Conservation (phyloP, 2,888 invertebrate genomes). For the Thymelicus acteon region DNA sequence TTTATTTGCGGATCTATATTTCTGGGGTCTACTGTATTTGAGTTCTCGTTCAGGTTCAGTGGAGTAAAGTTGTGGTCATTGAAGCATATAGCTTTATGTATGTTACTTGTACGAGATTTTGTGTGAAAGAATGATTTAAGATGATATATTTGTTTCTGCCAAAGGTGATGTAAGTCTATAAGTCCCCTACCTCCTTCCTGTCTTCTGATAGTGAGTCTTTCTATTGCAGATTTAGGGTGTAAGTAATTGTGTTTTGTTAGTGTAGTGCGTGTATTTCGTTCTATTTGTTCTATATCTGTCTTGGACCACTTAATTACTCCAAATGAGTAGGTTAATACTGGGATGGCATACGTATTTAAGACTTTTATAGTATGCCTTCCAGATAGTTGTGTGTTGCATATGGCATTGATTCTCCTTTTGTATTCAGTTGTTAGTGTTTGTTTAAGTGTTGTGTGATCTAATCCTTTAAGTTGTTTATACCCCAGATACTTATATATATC, state of each 20-base stretch:
- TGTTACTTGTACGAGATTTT: constrained; percentile 15
- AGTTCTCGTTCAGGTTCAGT: constrained; percentile 8
- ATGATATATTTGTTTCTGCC: constrained; percentile 24
- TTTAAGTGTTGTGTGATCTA: constrained; percentile 37
- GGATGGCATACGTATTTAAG: constrained; percentile 34
- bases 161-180: constrained; percentile 14
- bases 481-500: constrained; percentile 43
- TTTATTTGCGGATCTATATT: background rate
- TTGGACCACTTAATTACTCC: constrained; percentile 35
- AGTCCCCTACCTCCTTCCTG: constrained; percentile 33
- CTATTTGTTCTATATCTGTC: constrained; percentile 33
- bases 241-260: constrained; percentile 33
- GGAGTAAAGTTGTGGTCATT: constrained; percentile 34
- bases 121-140: constrained; percentile 21
- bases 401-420: constrained; percentile 15
- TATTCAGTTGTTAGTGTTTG: constrained; percentile 31
- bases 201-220: constrained; percentile 36
- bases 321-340: constrained; percentile 33
- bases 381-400: constrained; percentile 32
- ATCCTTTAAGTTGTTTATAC: constrained; percentile 37
- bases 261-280: constrained; percentile 34
- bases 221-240: constrained; percentile 39
- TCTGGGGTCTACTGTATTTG: background rate
- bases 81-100: constrained; percentile 25
- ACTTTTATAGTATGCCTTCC: constrained; percentile 27